Base-by-base conservation (phyloP, 2,113 vertebrate species). In the Salvelinus sp. region DNA sequence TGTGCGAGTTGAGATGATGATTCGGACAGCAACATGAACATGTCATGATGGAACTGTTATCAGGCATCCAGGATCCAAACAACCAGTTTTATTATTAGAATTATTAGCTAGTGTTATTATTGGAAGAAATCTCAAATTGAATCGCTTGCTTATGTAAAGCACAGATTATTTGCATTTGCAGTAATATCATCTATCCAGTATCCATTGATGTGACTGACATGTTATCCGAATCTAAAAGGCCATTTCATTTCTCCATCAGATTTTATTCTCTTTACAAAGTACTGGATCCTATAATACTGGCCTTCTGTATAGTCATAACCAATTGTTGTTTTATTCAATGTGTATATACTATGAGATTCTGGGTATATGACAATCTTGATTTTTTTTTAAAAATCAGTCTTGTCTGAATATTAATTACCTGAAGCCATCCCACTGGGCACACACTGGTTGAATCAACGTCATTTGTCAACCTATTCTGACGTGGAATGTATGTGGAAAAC, bases 351-450 rank as follows among this genome's bases (percentile, higher is more conserved):
- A 27, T 60, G 9, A 67, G 72, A 74, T 79, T 30, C 33, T 38
- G 62, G 44, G 38, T 44, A 77, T 50, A 0, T 72, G 81, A 81
- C 76, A 79, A 79, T 84, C 75, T 66, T 27, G 2, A 14, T 72
- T 62, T 28, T 30, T 66, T 82, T 65, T 2, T 38, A n/a, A n/a
- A 68, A 74, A 78, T 74, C 50, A 50, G 23, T 33, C 57, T 77
- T 13, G 13, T 81, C n/a, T 70, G 79, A 85, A 85, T 83, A 76
- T 83, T 83, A 33, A 75, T 2, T n/a, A 22, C 12, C 20, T 54
- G 14, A 18, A 18, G 16, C 38, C 38, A 44, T 44, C 38, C 38
- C 38, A 44, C 38, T 44, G 38, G 38, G 9, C 38, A 44, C 38
- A 38, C 7, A 9, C 38, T 44, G 38, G 38, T 10, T 44, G 9